Conservation (phyloP, 2,797 vertebrate genomes). For the Iguana delicatissima region DNA sequence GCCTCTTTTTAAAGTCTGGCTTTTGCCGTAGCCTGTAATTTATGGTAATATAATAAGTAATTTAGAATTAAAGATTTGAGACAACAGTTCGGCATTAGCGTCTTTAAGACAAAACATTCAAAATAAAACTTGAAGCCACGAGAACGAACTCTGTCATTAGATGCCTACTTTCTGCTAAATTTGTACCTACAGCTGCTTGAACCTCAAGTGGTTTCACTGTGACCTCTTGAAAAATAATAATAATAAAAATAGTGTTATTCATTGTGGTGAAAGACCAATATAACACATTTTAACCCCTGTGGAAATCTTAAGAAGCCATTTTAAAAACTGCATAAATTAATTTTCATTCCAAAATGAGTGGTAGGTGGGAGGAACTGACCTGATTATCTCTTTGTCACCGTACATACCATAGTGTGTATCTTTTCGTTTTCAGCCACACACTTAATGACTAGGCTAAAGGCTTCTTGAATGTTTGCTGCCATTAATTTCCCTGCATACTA, state of each 20-base stretch:
- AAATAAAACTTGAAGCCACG: slow-evolving; percentile 84
- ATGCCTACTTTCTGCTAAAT: slow-evolving; percentile 87
- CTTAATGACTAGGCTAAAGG: slow-evolving; percentile 70
- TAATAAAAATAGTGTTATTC: slow-evolving; percentile 82
- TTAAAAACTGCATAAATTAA: slow-evolving; percentile 64
- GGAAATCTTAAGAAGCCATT: slow-evolving; percentile 57
- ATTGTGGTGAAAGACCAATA: slow-evolving; percentile 71
- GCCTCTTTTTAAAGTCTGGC: slow-evolving; percentile 83
- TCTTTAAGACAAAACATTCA: slow-evolving; percentile 87
- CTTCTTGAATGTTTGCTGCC: slow-evolving; percentile 62
- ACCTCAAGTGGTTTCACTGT: slow-evolving; percentile 80
- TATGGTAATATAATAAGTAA: slow-evolving; percentile 87
- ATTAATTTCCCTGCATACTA: slow-evolving; percentile 46
- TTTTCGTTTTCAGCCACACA: slow-evolving; percentile 63
- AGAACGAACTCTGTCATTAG: slow-evolving; percentile 85
- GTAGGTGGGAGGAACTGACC: background rate
- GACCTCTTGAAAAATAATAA: slow-evolving; percentile 81
- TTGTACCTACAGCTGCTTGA: slow-evolving; percentile 79
- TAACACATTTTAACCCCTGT: slow-evolving; percentile 68
- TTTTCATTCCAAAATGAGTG: slow-evolving; percentile 52
- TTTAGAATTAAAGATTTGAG: slow-evolving; percentile 88
- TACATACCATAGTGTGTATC: slow-evolving; percentile 32
- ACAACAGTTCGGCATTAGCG: slow-evolving; percentile 86
- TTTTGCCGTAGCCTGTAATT: slow-evolving; percentile 84
- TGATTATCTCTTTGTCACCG: too few species aligned